These are phyloP conservation scores for Troides oblongomaculatus DNA, from an alignment of 2,888 invertebrate species.

Conservation along the genomic window DNA sequence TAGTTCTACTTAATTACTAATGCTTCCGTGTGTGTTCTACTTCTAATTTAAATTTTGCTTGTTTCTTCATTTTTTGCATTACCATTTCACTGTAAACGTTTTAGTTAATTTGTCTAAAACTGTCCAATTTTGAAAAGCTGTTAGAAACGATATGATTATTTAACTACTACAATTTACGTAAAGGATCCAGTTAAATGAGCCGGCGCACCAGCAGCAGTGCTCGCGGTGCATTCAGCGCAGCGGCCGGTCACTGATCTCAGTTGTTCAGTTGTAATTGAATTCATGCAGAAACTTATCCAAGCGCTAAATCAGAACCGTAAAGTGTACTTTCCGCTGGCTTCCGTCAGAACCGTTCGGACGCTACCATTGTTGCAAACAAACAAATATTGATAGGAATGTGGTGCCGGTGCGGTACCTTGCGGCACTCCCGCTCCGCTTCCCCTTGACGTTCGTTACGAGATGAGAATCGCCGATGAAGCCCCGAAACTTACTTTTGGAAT, in stretches of 20 bases:
- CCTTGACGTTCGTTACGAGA: constrained; percentile 39
- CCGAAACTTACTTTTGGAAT: constrained; percentile 30
- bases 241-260: constrained; percentile 44
- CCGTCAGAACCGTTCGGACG: constrained; percentile 46
- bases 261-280: constrained; percentile 58
- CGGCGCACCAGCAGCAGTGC: too few species aligned
- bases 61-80: too few species aligned
- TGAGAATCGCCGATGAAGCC: constrained; percentile 41
- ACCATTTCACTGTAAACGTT: too few species aligned
- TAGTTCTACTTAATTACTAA: too few species aligned
- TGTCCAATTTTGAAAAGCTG: too few species aligned
- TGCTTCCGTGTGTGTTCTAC: too few species aligned
- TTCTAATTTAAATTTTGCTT: too few species aligned
- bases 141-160: too few species aligned
- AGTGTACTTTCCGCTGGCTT: constrained; percentile 45
- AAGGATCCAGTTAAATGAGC: too few species aligned
- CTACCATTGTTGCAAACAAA: constrained; percentile 45
- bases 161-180: too few species aligned
- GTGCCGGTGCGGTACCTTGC: constrained; percentile 37
- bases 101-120: too few species aligned
- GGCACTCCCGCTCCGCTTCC: constrained; percentile 38
- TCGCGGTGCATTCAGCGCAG: constrained; percentile 35
- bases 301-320: constrained; percentile 65
- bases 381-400: constrained; percentile 39
- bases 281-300: constrained; percentile 64